Evolutionary conservation across 2,113 vertebrate genomes (phyloP), one percentile per base, ranked within the genome.

Genomic region (Lichenostomus cassidix): DNA sequence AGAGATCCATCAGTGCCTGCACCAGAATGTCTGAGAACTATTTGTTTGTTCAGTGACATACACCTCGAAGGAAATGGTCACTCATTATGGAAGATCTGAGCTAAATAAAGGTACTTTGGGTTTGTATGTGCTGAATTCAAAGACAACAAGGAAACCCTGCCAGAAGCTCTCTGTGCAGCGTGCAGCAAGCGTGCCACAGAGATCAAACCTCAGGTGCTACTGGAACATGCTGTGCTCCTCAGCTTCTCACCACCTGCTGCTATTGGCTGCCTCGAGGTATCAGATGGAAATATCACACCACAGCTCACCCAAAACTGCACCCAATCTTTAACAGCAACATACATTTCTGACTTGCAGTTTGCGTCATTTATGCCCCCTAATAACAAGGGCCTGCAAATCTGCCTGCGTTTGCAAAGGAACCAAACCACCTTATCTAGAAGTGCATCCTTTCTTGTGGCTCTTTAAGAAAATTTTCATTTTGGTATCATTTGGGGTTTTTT

Each of bases 281-380:
- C 97, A 96, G 94, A 96, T 76, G 95, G 95, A 96, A 96, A 97
- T 84, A 96, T 97, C 91, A 97, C 90, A 94, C 97, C 90, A 2
- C 96, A 97, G 73, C 85, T 96, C 88, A 83, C 87, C 75, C 82
- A 92, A 92, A 96, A 76, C 84, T 87, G 80, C 82, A 83, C 94
- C 92, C 95, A 89, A 65, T 95, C 86, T 88, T 92, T 90, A 92
- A 81, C 39, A 15, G 81, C 44, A 90, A n/a, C 49, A 91, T 75
- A 77, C 78, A 83, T 90, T 87, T 96, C 81, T 81, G 89, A 83
- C 83, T 92, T 70, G 73, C 91, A 64, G 47, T 85, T 80, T 95
- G 80, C 85, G 71, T 97, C 95, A 97, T 69, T 85, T 79, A 60
- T 87, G 56, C 47, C 41, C 88, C 60, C 75, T 78, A 87, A 87